Evolutionary conservation across 2,797 vertebrate genomes (phyloP).

Genomic region (Sandelia bainsii): DNA sequence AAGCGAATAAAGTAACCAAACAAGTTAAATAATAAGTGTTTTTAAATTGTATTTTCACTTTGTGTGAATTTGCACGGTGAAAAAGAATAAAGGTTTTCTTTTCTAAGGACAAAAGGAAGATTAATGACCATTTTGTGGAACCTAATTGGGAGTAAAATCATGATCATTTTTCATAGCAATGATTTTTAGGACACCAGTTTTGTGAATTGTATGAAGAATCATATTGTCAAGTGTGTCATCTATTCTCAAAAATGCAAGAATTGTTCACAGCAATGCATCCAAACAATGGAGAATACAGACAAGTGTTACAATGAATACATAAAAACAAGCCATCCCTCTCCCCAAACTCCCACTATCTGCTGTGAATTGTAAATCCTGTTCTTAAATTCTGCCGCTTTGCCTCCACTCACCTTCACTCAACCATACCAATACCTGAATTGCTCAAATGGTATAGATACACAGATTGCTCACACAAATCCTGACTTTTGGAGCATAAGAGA

Average conservation of each 20-base stretch:
- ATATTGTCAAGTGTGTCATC: not conserved
- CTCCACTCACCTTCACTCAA: constrained; percentile 62
- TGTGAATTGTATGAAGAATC: not conserved
- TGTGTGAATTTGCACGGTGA: not conserved
- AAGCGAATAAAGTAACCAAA: not conserved
- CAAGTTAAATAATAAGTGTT: not conserved
- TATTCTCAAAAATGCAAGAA: not conserved
- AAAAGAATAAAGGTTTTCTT: not conserved
- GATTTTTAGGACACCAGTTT: not conserved
- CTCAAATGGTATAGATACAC: constrained; percentile 4
- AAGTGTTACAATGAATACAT: not conserved
- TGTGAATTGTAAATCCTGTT: constrained; percentile 68
- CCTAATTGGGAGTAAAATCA: not conserved
- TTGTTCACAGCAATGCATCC: constrained; percentile 11
- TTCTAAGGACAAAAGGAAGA: not conserved
- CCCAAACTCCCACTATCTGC: constrained; percentile 66
- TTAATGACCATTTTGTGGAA: not conserved
- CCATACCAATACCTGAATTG: constrained; percentile 2
- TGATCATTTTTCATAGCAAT: too few relatives aligned
- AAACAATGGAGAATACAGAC: constrained; percentile 29
- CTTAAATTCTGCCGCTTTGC: constrained; percentile 66
- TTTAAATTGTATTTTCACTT: not conserved
- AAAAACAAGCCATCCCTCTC: constrained; percentile 51
- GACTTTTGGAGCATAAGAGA: not conserved
- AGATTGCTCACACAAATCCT: not conserved